These are phyloP conservation scores for Ptilodon capucinus DNA, from an alignment of 2,888 invertebrate genomes.

Conservation along the genomic window DNA sequence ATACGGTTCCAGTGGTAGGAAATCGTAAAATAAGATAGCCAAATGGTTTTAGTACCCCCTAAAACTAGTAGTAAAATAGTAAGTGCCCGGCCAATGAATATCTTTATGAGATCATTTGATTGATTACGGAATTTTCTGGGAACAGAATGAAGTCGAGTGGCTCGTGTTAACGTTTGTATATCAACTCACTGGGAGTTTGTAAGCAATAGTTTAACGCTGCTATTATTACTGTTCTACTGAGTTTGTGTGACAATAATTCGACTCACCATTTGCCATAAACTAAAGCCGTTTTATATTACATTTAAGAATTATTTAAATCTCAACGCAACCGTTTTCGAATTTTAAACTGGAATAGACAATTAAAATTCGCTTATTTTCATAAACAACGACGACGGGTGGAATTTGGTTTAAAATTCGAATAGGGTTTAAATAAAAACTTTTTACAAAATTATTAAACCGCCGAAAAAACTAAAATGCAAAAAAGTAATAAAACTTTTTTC, in stretches of 20 bases:
- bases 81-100: constrained; percentile 68
- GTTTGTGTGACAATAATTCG: no score
- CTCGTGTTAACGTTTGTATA: constrained; percentile 6
- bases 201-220: neutral
- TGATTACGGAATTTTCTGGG: constrained; percentile 62
- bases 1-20: constrained; percentile 52
- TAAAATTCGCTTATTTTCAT: neutral
- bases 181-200: neutral
- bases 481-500: no score
- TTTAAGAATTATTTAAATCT: neutral
- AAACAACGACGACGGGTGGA: neutral
- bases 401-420: neutral
- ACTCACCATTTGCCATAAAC: no score
- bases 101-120: constrained; percentile 71
- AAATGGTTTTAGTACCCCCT: constrained; percentile 72
- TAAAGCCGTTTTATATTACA: no score
- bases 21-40: constrained; percentile 72
- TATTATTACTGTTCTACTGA: no score
- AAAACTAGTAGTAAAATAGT: constrained; percentile 72
- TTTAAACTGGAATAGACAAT: neutral
- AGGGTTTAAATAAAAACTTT: no score
- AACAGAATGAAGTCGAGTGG: constrained; percentile 24
- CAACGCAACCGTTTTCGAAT: neutral
- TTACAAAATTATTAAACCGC: no score
- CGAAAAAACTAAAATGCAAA: no score